Evolutionary conservation across 2,113 vertebrate species (phyloP).

Genomic region (Oncorhynchus kisutch): DNA sequence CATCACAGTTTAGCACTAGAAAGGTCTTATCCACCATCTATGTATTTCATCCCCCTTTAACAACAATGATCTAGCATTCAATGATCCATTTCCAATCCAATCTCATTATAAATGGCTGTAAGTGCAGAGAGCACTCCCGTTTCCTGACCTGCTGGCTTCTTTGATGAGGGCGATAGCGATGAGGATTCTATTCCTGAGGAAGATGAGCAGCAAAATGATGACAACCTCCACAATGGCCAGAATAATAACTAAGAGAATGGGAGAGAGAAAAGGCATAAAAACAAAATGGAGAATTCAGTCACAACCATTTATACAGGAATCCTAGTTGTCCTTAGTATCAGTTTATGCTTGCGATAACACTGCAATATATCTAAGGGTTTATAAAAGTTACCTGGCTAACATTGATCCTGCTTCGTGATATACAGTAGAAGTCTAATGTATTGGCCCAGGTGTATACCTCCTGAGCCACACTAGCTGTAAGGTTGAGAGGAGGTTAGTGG

Average conservation of each 20-base stretch:
- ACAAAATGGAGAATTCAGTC: conserved; percentile 33
- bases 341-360: background rate
- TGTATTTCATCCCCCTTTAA: background rate
- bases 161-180: conserved; percentile 92
- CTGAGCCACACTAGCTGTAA: background rate
- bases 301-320: fast-evolving
- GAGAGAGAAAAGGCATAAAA: background rate
- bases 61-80: background rate
- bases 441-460: background rate
- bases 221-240: conserved; percentile 84
- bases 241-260: conserved; percentile 83
- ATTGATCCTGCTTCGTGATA: conserved; percentile 40
- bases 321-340: background rate
- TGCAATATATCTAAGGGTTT: background rate
- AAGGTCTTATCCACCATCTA: background rate
- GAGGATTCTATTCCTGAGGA: conserved; percentile 90
- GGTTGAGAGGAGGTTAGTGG: background rate
- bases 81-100: background rate
- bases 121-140: background rate
- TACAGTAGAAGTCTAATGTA: conserved; percentile 36
- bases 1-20: background rate
- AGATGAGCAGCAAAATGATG: conserved; percentile 89
- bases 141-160: conserved; percentile 89
- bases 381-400: too few species aligned
- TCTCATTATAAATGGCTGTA: background rate